Base-by-base conservation (phyloP, 2,113 vertebrate genomes). In the Solea senegalensis region DNA sequence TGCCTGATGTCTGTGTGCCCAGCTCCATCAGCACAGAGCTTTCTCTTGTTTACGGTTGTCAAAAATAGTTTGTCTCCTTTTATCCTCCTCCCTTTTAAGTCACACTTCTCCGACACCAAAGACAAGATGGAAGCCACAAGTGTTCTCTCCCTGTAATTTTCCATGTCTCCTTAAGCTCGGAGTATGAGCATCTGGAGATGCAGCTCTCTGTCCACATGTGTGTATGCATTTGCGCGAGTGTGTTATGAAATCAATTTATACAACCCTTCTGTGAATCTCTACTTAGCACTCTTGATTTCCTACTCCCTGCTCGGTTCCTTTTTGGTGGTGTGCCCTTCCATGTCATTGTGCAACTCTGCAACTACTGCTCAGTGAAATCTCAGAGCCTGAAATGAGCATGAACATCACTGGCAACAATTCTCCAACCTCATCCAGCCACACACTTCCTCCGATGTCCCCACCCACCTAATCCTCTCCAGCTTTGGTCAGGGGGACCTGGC, bases 121-220 rank as follows among this genome's bases (percentile, higher is more conserved):
- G 80, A 86, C 55, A 72, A 85, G 83, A 86, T 83, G 67, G 78
- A 91, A 87, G 82, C 88, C 86, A 74, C 85, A 89, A 86, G 75
- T 72, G 76, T 78, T 86, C 74, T 81, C 80, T 75, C 83, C 84
- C 86, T 89, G 83, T 91, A 90, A 91, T 87, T 92, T 89, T 85
- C 86, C 85, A 75, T 56, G 63, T 91, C 82, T 89, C 84, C 69
- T 62, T 61, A 45, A 80, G 78, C 80, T 53, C 67, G 65, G 78
- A 84, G 80, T 76, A 73, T 39, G 75, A 88, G 87, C 86, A 92
- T 88, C 89, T 90, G 88, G 89, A 86, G 85, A 84, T 81, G 82
- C 59, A 60, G 72, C 72, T 74, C 71, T 74, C 63, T 67, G 65
- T 84, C 51, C 72, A 63, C 7, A 49, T 87, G 84, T 34, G 78